Evolutionary conservation across 1,140 invertebrate species (phyloP).

Genomic region (Hyles euphorbiae): DNA sequence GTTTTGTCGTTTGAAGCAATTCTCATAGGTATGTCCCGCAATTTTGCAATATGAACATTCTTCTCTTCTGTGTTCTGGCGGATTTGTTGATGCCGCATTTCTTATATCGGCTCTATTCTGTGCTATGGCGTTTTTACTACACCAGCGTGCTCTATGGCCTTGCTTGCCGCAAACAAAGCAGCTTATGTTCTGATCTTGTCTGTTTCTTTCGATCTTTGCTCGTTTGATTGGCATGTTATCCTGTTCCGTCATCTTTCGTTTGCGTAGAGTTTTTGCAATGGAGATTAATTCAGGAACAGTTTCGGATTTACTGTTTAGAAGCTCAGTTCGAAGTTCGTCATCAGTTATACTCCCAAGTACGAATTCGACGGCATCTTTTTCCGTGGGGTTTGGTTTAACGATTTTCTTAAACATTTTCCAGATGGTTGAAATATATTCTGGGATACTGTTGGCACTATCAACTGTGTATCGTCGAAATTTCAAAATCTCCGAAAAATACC

Average conservation of each 20-base stretch:
- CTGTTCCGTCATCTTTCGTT: constrained; percentile 6
- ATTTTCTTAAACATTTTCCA: constrained; percentile 26
- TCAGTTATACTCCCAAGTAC: constrained; percentile 22
- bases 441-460: constrained; percentile 16
- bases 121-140: background rate
- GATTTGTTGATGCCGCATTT: constrained; percentile 2
- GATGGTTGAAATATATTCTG: constrained; percentile 22
- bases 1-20: constrained; percentile 12
- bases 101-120: background rate
- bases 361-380: constrained; percentile 24
- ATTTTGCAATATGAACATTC: constrained; percentile 13
- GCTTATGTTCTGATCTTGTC: background rate
- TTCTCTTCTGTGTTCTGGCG: background rate
- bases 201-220: background rate
- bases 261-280: constrained; percentile 14
- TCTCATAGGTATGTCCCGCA: constrained; percentile 11
- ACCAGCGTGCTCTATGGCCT: constrained; percentile 9
- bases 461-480: constrained; percentile 15
- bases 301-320: constrained; percentile 12
- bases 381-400: constrained; percentile 23
- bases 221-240: background rate
- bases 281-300: constrained; percentile 21
- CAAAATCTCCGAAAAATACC: constrained; percentile 21
- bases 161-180: constrained; percentile 1
- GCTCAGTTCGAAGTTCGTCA: constrained; percentile 14